Evolutionary conservation across 2,888 invertebrate species (phyloP).

Genomic region (Andrena camellia): DNA sequence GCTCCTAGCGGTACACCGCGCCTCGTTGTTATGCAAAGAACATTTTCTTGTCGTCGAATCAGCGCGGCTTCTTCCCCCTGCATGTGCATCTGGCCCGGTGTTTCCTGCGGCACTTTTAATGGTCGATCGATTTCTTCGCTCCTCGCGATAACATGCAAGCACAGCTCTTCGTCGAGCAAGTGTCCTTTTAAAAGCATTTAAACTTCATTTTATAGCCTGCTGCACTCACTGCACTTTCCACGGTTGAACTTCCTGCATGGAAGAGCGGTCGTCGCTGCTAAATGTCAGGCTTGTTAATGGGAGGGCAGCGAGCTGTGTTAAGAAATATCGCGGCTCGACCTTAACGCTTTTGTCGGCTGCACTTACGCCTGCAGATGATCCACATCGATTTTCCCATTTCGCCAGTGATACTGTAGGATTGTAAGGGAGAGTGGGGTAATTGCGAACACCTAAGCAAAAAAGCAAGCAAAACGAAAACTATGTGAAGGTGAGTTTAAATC

Average conservation of each 20-base stretch:
- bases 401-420: no score
- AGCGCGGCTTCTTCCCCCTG: constrained; percentile 25
- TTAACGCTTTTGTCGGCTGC: not conserved
- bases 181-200: not conserved
- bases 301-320: not conserved
- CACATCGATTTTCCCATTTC: no score
- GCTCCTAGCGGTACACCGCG: constrained; percentile 67
- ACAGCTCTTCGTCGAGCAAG: not conserved
- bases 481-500: no score
- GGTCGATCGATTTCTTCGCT: not conserved
- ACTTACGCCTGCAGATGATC: not conserved
- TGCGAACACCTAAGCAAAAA: no score
- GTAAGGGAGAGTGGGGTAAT: no score
- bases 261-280: constrained; percentile 14
- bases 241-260: constrained; percentile 42
- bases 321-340: constrained; percentile 5
- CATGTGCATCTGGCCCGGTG: not conserved
- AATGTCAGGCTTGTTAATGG: constrained; percentile 44
- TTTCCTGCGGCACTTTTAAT: not conserved
- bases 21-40: constrained; percentile 69
- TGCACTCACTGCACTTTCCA: constrained; percentile 35
- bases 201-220: not conserved
- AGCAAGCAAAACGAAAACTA: no score
- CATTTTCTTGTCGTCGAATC: constrained; percentile 64
- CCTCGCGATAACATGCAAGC: not conserved